phyloP scores from a whole-genome alignment of 2,797 vertebrate genomes.

The Acanthiza pusilla region DNA sequence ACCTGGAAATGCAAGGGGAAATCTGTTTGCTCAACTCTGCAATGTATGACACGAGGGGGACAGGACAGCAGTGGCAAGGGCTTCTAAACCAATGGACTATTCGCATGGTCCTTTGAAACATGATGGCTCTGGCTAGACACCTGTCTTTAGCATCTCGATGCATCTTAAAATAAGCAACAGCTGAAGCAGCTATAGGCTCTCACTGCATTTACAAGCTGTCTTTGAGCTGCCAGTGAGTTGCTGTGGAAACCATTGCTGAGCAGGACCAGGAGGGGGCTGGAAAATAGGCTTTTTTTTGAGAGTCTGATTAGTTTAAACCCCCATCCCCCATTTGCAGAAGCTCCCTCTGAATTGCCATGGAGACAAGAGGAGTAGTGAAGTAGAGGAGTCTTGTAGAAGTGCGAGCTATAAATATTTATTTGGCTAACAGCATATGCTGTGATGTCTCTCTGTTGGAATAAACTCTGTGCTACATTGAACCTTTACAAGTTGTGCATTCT shows the following conservation, averaged over 20 bases:
- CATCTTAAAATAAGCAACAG: background rate
- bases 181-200: background rate
- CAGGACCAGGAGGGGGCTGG: background rate
- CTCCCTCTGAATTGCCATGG: constrained; percentile 49
- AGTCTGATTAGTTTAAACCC: background rate
- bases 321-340: background rate
- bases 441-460: background rate
- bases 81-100: background rate
- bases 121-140: background rate
- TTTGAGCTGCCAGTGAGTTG: background rate
- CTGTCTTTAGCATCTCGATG: background rate
- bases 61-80: background rate
- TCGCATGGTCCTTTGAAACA: background rate
- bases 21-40: background rate
- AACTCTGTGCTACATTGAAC: background rate
- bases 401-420: background rate
- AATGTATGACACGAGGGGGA: background rate
- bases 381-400: constrained; percentile 5
- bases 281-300: background rate
- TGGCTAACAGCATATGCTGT: background rate
- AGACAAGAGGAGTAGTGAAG: constrained; percentile 6
- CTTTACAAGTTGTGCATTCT: background rate
- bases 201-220: background rate
- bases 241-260: constrained; percentile 7
- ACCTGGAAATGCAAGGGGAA: background rate